Conservation (phyloP, 2,888 invertebrate species). For the Sicus ferrugineus region DNA sequence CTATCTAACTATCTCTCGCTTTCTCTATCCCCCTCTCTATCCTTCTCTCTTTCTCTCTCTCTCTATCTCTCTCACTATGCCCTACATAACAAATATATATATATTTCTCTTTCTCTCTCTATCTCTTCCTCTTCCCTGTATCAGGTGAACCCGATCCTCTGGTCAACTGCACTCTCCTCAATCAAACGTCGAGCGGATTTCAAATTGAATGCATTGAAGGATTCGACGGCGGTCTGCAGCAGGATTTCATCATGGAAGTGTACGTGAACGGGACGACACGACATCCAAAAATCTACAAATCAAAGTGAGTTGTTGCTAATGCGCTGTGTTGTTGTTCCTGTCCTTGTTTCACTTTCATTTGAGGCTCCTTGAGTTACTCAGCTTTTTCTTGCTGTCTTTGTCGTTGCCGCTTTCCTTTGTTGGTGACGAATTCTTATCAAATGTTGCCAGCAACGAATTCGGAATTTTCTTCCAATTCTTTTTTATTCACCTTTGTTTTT, state of each 20-base stretch:
- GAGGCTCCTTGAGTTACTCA: background rate
- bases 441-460: background rate
- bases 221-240: constrained; percentile 78
- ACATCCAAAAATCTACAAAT: constrained; percentile 63
- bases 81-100: no score
- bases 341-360: background rate
- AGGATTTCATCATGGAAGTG: constrained; percentile 78
- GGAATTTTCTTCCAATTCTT: background rate
- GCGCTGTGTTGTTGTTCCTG: background rate
- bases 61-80: background rate
- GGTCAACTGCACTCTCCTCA: constrained; percentile 76
- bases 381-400: background rate
- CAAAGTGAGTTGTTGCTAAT: constrained; percentile 63
- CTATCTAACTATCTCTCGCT: no score
- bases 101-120: background rate
- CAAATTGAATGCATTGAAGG: constrained; percentile 78
- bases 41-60: no score
- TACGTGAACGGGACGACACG: constrained; percentile 66
- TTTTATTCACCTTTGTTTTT: background rate
- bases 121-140: constrained; percentile 3
- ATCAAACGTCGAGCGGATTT: constrained; percentile 77
- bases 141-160: constrained; percentile 78
- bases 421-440: background rate
- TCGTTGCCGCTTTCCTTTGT: background rate
- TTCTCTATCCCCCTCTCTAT: no score